Percentiles rank a stretch among this genome's conserved stretches.
Conservation (phyloP, 2,113 vertebrate species). For the Felis chaus region DNA sequence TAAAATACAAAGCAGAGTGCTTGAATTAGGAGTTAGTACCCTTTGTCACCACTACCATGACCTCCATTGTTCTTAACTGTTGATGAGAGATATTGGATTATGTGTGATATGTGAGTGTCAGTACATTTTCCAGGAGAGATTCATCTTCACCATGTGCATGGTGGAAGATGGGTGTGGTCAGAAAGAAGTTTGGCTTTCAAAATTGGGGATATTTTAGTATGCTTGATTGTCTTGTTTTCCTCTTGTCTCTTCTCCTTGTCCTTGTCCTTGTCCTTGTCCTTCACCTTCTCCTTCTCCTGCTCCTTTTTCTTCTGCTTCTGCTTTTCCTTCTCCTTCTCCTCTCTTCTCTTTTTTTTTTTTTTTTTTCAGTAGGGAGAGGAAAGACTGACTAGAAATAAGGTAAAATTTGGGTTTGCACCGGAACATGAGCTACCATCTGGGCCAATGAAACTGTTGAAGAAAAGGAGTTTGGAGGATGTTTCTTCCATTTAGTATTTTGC, state of each 20-base stretch:
- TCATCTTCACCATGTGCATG: not conserved
- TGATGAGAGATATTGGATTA: not conserved
- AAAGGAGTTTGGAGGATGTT: not conserved
- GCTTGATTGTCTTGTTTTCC: not conserved
- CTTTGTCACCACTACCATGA: not conserved
- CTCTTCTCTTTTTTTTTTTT: fast-evolving
- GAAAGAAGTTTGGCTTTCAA: not conserved
- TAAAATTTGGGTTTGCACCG: not conserved
- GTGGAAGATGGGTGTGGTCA: not conserved
- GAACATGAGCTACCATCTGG: not conserved
- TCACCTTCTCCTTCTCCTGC: not conserved
- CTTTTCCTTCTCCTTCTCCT: not conserved
- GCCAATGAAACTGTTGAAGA: not conserved
- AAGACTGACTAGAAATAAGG: not conserved
- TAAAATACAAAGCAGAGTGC: not conserved
- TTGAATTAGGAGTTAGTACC: not conserved
- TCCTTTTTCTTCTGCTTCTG: not conserved
- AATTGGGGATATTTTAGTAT: not conserved
- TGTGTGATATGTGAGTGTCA: not conserved
- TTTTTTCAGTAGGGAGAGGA: not conserved
- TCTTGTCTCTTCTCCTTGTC: not conserved
- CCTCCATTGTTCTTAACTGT: not conserved
- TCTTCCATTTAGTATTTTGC: slow-evolving; percentile 12
- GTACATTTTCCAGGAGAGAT: not conserved
- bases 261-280: not conserved